Base-by-base conservation (phyloP, 2,113 vertebrate genomes). In the Strigops habroptila region DNA sequence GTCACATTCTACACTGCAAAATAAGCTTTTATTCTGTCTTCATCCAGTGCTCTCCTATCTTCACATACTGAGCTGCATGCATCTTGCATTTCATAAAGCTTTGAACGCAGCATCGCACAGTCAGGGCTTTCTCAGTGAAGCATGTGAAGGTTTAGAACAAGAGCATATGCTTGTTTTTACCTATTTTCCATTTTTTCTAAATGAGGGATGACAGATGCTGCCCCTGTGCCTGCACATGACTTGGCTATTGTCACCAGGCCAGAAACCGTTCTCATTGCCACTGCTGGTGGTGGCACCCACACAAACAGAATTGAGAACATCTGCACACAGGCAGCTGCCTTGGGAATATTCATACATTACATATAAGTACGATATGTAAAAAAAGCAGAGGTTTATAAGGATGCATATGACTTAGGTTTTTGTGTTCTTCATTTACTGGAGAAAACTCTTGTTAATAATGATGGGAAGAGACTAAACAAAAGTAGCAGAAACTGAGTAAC, bases 301-400 rank as follows among this genome's bases (percentile, higher is more conserved):
- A 44, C 19, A 62, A 52, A 69, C 21, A 59, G 30, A 81, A 60
- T 2, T 2, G 3, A 81, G 51, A 82, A 49, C 10, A 49, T 41
- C 51, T 53, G 19, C 27, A 59, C 30, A 18, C 8, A 41, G 25
- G 37, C 41, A 82, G 43, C 10, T 82, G 62, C 43, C 46, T 64
- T 0, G 0, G 6, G 35, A 33, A 67, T 6, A 27, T 18, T 86
- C 14, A 39, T 24, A 25, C 1, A 0, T 33, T 30, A 39, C 35
- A 28, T 8, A 0, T 35, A 74, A 81, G 14, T 30, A 78, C 7
- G 9, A 23, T 3, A 27, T 6, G 30, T 13, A 48, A 75, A 90
- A 90, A 91, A 87, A 53, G 8, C 24, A 82, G 7, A 79, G 18
- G 15, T 75, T 79, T 63, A 75, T 41, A 19, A 57, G 41, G 25